phyloP scores from a whole-genome alignment of 1,140 invertebrate species.

The Zaprionus camerounensis region DNA sequence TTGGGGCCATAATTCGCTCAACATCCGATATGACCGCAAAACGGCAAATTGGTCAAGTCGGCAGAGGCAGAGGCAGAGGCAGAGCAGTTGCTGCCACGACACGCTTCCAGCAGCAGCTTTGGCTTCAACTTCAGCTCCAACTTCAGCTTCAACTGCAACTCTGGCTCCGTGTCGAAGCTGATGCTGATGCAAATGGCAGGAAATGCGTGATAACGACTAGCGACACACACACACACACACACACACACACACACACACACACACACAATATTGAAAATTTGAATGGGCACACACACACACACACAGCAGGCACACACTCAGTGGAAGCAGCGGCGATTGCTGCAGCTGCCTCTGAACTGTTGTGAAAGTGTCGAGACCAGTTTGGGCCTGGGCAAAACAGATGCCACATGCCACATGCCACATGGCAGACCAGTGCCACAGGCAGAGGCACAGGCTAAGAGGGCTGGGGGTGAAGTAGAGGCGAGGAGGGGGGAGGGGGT shows the following conservation, averaged over 20 bases:
- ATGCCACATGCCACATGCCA: slow-evolving; percentile 49
- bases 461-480: not conserved
- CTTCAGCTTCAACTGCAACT: not conserved
- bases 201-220: slow-evolving; percentile 80
- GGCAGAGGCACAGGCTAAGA: not conserved
- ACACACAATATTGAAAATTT: slow-evolving; percentile 67
- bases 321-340: slow-evolving; percentile 29
- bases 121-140: not conserved
- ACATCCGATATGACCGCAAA: slow-evolving; percentile 66
- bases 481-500: not conserved
- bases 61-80: not conserved
- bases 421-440: slow-evolving; percentile 9
- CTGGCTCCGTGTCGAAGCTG: slow-evolving; percentile 44
- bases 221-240: slow-evolving; percentile 53
- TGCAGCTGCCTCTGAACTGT: slow-evolving; percentile 41
- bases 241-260: too few species aligned
- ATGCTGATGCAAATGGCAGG: slow-evolving; percentile 72
- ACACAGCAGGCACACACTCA: not conserved
- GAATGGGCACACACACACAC: slow-evolving; percentile 49
- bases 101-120: slow-evolving; percentile 12
- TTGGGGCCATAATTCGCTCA: slow-evolving; percentile 58
- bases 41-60: slow-evolving; percentile 75
- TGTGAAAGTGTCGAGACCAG: slow-evolving; percentile 79
- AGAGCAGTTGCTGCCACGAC: slow-evolving; percentile 33
- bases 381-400: slow-evolving; percentile 69